Base-by-base conservation (phyloP, 2,888 invertebrate species). In the Prosopocoilus inquinatus region DNA sequence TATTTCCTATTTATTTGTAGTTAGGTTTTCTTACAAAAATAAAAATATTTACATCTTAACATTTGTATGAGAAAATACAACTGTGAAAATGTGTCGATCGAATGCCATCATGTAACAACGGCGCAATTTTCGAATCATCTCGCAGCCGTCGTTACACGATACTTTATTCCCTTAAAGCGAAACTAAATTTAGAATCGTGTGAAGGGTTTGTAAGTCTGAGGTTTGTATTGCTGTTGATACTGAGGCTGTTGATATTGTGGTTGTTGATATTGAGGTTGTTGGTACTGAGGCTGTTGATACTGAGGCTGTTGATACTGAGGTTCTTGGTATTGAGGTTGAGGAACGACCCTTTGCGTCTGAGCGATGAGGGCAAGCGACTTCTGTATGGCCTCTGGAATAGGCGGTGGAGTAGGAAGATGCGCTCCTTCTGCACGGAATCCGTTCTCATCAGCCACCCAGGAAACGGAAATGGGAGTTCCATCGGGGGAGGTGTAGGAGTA, bases 391-490 rank as follows among this genome's bases (percentile, higher is more conserved):
- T 82, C 84, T 33, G 90, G 89, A 64, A 89, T 80, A 16, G 89
- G 88, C 36, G 89, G 90, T 4, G 89, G 83, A 1, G 88, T 88
- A 35, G 90, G 90, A 64, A 90, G 75, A 74, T 90, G 90, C 39
- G 88, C 88, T 49, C 90, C 90, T 66, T 83, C 83, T 9, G 90
- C 87, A 69, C 87, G 84, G 76, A 89, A 91, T 54, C 90, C 91
- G 70, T 87, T 87, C 77, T 90, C 90, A 73, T 90, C 90, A 13
- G 89, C 89, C 12, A 88, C 80, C 66, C 89, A 90, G 35, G 80
- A 84, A 8, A 89, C 81, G 60, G 84, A 82, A 57, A 89, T 86
- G 1, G 87, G 88, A 9, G 84, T 85, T 59, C 86, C 86, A 64
- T 91, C 90, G 0, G 90, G 89, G 1, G 89, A 83, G 3, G 88